Conservation (phyloP, 2,797 vertebrate species). For the Urophycis tenuis region DNA sequence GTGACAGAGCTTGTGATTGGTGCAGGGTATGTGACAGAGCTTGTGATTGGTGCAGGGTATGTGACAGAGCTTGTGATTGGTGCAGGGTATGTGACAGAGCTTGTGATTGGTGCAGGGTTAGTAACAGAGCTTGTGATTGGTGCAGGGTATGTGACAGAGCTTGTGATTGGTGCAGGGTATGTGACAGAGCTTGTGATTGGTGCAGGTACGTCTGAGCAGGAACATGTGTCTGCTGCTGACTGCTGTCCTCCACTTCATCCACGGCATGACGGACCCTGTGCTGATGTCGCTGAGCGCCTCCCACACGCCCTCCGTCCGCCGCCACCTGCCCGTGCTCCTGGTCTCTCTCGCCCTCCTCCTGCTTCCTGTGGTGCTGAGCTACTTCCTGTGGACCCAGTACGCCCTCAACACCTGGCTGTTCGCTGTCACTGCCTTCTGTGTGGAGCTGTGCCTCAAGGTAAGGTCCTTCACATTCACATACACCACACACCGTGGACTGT, state of each 20-base stretch:
- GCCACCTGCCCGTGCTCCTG: constrained; percentile 92
- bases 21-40: not conserved
- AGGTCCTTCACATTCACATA: too few species aligned
- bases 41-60: not conserved
- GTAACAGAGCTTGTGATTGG: too few species aligned
- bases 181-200: not conserved
- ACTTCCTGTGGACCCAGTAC: constrained; percentile 86
- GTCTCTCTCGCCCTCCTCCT: constrained; percentile 85
- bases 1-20: too few species aligned
- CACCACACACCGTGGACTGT: too few species aligned
- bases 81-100: not conserved
- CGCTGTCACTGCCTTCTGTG: constrained; percentile 94
- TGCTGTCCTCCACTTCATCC: constrained; percentile 95
- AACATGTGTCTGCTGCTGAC: constrained; percentile 98
- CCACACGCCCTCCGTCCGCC: constrained; percentile 85
- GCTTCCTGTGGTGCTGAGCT: constrained; percentile 85
- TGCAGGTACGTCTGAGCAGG: constrained; percentile 82
- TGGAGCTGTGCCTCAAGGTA: constrained; percentile 95
- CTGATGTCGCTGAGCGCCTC: constrained; percentile 97
- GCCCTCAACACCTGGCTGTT: constrained; percentile 95
- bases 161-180: not conserved
- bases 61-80: too few species aligned
- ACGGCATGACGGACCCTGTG: constrained; percentile 97
- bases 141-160: not conserved
- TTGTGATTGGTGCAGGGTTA: not conserved